These are phyloP conservation scores for Corydoras sp. DNA, from an alignment of 2,113 vertebrate species.

Conservation along the genomic window DNA sequence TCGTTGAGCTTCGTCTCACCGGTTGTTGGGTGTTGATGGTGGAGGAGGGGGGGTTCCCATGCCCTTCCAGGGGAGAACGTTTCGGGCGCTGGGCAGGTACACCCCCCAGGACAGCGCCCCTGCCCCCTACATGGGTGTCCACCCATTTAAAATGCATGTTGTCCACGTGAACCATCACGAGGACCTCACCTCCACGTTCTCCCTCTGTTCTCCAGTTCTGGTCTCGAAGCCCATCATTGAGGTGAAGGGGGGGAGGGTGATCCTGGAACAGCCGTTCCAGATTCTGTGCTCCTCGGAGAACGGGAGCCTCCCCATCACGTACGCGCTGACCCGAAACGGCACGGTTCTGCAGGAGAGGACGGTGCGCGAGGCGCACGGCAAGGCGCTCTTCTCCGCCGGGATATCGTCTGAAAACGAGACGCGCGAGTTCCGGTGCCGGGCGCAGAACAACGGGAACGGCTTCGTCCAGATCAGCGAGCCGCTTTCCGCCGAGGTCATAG, in stretches of 20 bases:
- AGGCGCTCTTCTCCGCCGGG: conserved; percentile 47
- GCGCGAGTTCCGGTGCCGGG: conserved; percentile 48
- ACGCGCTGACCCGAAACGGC: conserved; percentile 46
- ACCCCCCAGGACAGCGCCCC: too few relatives aligned
- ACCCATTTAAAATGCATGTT: too few relatives aligned
- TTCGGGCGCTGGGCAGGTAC: too few relatives aligned
- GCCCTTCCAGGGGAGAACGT: too few relatives aligned
- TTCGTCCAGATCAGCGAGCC: background rate
- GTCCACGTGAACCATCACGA: too few relatives aligned
- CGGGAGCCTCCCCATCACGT: conserved; percentile 63
- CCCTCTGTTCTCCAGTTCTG: conserved; percentile 43
- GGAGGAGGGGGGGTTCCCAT: too few relatives aligned
- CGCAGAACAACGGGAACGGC: conserved; percentile 42
- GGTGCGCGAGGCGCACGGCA: background rate
- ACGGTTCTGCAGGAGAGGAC: accelerated
- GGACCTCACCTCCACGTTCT: background rate
- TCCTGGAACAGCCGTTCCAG: conserved; percentile 46
- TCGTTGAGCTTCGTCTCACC: too few relatives aligned
- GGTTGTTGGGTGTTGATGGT: too few relatives aligned
- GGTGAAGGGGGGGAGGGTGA: conserved; percentile 16
- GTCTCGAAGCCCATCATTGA: conserved; percentile 56
- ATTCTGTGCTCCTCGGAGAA: conserved; percentile 53
- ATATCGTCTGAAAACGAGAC: conserved; percentile 34
- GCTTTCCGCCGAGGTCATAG: conserved; percentile 46
- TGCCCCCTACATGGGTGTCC: too few relatives aligned